A percentile compares a stretch with the other conserved stretches of the same genome.
phyloP scores from a whole-genome alignment of 2,888 invertebrate species.

The Eupithecia centaureata region DNA sequence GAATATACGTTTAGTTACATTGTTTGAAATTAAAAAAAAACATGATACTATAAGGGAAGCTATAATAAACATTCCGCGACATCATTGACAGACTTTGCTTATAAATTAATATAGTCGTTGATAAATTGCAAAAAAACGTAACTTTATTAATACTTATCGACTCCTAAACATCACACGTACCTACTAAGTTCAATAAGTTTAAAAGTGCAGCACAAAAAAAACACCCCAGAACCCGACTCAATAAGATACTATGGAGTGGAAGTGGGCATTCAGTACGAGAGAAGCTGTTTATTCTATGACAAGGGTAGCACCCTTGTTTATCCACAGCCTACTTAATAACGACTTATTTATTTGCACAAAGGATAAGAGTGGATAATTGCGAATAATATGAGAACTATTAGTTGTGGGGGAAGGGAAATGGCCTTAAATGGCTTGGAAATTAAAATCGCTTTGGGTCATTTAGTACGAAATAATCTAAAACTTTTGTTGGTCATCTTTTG shows the following conservation, averaged over 20 bases:
- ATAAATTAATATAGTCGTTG: not conserved
- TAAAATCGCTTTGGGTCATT: constrained; percentile 10
- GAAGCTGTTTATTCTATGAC: constrained; percentile 21
- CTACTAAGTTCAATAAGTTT: too few species aligned
- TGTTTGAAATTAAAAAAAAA: too few species aligned
- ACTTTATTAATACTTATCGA: not conserved
- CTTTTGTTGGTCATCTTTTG: not conserved
- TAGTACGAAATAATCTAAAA: not conserved
- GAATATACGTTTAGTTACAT: too few species aligned
- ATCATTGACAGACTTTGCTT: not conserved
- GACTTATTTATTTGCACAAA: constrained; percentile 73
- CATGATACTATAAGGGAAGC: too few species aligned
- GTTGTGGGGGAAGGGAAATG: constrained; percentile 44
- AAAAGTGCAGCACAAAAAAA: not conserved
- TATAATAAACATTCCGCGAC: not conserved
- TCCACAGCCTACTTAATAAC: constrained; percentile 67
- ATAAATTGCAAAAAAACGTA: not conserved
- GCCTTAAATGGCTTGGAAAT: constrained; percentile 19
- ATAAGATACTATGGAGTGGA: not conserved
- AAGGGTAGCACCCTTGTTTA: constrained; percentile 60
- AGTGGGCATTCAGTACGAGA: constrained; percentile 6
- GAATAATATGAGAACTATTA: constrained; percentile 72
- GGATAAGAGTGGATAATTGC: constrained; percentile 66
- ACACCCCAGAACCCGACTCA: not conserved
- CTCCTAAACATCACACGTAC: not conserved